Evolutionary conservation across 2,797 vertebrate species (phyloP).

Genomic region (Yasuhikotakia modesta): DNA sequence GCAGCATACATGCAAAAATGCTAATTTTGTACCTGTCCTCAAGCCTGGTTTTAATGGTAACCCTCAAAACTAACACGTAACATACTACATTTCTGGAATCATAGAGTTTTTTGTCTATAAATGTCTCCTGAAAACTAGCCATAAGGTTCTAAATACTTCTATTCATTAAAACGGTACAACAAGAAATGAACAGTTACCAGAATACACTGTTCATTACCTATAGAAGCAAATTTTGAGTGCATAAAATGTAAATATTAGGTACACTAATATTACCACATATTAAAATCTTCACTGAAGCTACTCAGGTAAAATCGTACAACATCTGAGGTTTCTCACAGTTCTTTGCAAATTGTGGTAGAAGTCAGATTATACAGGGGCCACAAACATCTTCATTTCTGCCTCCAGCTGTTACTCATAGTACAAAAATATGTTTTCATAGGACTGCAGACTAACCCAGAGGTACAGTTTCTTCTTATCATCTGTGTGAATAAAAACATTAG

Average conservation of each 20-base stretch:
- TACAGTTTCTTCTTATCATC: neutral
- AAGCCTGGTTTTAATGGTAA: no score
- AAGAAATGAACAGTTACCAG: no score
- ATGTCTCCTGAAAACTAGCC: neutral
- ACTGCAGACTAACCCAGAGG: slow-evolving; percentile 34
- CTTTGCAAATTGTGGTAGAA: slow-evolving; percentile 29
- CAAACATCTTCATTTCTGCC: slow-evolving; percentile 35
- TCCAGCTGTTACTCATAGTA: slow-evolving; percentile 15
- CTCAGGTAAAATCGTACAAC: slow-evolving; percentile 8
- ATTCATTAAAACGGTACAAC: neutral
- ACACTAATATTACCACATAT: neutral
- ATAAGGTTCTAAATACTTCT: neutral
- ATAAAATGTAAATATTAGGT: neutral
- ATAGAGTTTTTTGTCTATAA: no score
- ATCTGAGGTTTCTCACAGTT: slow-evolving; percentile 24
- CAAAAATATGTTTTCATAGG: slow-evolving; percentile 33
- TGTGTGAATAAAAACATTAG: neutral
- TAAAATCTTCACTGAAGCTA: slow-evolving; percentile 8
- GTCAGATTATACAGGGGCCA: slow-evolving; percentile 31
- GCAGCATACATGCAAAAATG: no score
- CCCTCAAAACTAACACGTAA: no score
- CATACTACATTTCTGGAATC: no score
- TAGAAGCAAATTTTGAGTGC: neutral
- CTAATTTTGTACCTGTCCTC: no score
- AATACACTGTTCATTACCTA: neutral